Percentiles rank a stretch among this genome's conserved stretches.
phyloP scores from a whole-genome alignment of 1,140 invertebrate species.

The Nebria ingens region DNA sequence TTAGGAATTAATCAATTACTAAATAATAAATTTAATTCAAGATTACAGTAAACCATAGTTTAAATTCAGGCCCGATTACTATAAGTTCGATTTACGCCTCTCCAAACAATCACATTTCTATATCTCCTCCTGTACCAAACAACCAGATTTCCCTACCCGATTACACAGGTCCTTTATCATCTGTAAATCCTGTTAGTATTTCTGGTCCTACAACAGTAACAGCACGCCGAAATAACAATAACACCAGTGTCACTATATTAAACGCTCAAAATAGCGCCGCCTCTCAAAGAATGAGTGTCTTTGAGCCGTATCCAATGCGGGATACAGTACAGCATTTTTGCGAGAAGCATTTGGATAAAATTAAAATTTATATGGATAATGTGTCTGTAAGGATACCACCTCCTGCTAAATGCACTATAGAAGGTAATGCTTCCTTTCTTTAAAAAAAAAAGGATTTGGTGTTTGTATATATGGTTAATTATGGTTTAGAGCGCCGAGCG shows the following conservation, averaged over 20 bases:
- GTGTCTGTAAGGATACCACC: conserved; percentile 75
- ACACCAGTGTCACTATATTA: conserved; percentile 59
- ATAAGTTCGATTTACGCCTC: conserved; percentile 30
- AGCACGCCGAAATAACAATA: conserved; percentile 51
- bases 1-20: too few relatives aligned
- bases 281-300: conserved; percentile 68
- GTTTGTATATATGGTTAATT: neutral
- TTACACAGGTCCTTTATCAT: neutral
- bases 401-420: conserved; percentile 81
- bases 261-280: conserved; percentile 42
- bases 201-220: conserved; percentile 49
- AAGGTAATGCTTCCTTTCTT: conserved; percentile 44
- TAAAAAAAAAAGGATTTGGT: neutral
- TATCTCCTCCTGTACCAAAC: conserved; percentile 15
- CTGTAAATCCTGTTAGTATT: conserved; percentile 29
- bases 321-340: conserved; percentile 90
- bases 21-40: conserved; percentile 3
- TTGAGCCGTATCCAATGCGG: conserved; percentile 76
- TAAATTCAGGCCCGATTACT: conserved; percentile 21
- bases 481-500: conserved; percentile 57
- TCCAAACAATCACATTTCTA: conserved; percentile 26
- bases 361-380: conserved; percentile 82
- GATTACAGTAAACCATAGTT: conserved; percentile 14
- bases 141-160: neutral
- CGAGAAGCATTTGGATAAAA: conserved; percentile 86